phyloP scores from a whole-genome alignment of 2,888 invertebrate genomes.

The Rhamphomyia laevipes region DNA sequence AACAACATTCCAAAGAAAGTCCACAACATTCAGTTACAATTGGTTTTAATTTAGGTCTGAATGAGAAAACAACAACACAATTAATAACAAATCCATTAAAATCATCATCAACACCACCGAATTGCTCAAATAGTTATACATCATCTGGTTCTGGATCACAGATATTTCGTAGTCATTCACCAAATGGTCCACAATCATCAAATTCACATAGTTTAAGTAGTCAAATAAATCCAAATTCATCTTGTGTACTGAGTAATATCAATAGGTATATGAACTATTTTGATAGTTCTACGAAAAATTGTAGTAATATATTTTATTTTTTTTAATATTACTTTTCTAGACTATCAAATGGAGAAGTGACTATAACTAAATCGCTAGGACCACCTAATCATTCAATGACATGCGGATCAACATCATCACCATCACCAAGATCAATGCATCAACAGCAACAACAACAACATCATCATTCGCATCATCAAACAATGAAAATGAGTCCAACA shows the following conservation, averaged over 20 bases:
- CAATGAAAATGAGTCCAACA: constrained; percentile 53
- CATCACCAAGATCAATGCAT: constrained; percentile 17
- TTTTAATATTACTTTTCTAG: too few relatives aligned
- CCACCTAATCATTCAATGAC: constrained; percentile 27
- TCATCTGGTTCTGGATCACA: constrained; percentile 19
- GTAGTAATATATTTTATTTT: constrained; percentile 13
- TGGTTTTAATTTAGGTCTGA: constrained; percentile 1
- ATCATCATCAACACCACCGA: constrained; percentile 7
- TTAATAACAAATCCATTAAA: neutral
- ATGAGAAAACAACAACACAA: constrained; percentile 4
- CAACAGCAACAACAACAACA: constrained; percentile 14
- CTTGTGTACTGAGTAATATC: constrained; percentile 50
- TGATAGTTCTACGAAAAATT: constrained; percentile 1
- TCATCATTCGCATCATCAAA: constrained; percentile 37
- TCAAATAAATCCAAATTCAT: constrained; percentile 13
- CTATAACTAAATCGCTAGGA: constrained; percentile 66
- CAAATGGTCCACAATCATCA: constrained; percentile 23
- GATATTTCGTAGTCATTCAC: constrained; percentile 25
- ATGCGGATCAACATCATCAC: constrained; percentile 25
- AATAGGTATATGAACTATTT: constrained; percentile 41
- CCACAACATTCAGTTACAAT: constrained; percentile 4
- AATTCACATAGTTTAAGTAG: constrained; percentile 27
- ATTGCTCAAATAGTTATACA: constrained; percentile 15
- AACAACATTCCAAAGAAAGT: constrained; percentile 6
- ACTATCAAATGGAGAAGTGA: constrained; percentile 70